phyloP scores from a whole-genome alignment of 2,113 vertebrate species.

The Sinosuthora webbiana region DNA sequence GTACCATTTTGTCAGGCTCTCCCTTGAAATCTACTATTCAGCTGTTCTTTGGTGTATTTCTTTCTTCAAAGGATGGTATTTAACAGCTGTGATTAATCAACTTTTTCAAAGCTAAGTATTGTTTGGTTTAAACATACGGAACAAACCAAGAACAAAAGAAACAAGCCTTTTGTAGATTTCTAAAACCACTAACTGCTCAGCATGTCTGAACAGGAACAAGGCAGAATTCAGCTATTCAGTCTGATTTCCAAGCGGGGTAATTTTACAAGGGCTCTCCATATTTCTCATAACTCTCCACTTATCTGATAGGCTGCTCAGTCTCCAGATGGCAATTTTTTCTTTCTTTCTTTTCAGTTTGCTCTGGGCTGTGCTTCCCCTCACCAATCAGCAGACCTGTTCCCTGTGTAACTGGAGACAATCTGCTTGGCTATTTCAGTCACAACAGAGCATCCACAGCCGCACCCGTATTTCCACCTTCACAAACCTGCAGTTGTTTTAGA shows the following conservation, averaged over 20 bases:
- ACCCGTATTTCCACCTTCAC: neutral
- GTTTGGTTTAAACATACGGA: neutral
- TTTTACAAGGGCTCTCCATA: neutral
- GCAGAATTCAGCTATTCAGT: neutral
- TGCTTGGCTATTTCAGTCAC: neutral
- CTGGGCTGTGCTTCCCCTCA: neutral
- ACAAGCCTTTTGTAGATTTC: neutral
- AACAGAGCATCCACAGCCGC: neutral
- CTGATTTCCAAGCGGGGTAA: neutral
- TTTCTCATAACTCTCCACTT: neutral
- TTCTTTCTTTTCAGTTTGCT: neutral
- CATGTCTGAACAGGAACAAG: neutral
- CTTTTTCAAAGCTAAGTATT: neutral
- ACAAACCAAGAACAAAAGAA: neutral
- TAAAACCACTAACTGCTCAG: neutral
- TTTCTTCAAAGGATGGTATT: neutral
- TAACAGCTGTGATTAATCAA: neutral
- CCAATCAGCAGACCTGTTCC: neutral
- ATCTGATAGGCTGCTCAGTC: neutral
- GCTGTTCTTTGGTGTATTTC: neutral
- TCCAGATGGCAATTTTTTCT: neutral
- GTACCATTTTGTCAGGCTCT: neutral
- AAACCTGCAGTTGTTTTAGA: neutral
- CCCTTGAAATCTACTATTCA: neutral
- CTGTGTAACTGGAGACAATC: neutral